Evolutionary conservation across 2,888 invertebrate species (phyloP).

Genomic region (Prosopocoilus inquinatus): DNA sequence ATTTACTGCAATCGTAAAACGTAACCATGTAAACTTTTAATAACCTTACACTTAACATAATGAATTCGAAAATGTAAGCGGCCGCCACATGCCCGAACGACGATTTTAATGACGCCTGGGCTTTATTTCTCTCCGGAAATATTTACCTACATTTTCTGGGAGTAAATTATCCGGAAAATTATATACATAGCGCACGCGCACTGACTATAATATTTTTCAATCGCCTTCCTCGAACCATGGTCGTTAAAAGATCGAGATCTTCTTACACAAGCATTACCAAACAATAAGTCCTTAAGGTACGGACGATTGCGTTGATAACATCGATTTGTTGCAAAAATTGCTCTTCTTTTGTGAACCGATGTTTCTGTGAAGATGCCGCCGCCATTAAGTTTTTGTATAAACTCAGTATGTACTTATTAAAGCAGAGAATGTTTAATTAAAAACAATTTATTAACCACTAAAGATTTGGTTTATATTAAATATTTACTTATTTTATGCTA

Average conservation of each 20-base stretch:
- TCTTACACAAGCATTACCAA: slow-evolving; percentile 19
- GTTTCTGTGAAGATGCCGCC: slow-evolving; percentile 9
- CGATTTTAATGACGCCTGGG: too few relatives aligned
- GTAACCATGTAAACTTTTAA: not conserved
- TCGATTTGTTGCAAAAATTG: slow-evolving; percentile 18
- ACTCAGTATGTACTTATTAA: too few relatives aligned
- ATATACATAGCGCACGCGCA: too few relatives aligned
- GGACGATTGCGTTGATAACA: slow-evolving; percentile 17
- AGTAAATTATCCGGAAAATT: slow-evolving; percentile 14
- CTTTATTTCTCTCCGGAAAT: not conserved
- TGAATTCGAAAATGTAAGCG: too few relatives aligned
- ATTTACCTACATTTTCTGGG: slow-evolving; percentile 13
- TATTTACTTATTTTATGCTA: too few relatives aligned
- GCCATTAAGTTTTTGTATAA: not conserved
- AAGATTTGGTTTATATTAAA: too few relatives aligned
- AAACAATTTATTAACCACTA: too few relatives aligned
- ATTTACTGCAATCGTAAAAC: slow-evolving; percentile 2
- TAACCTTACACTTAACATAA: too few relatives aligned
- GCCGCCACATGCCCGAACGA: too few relatives aligned
- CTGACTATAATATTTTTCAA: too few relatives aligned
- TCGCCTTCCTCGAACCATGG: too few relatives aligned
- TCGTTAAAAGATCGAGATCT: not conserved
- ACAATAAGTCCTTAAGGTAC: slow-evolving; percentile 22
- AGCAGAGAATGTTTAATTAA: too few relatives aligned
- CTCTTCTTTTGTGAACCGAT: slow-evolving; percentile 10